Base-by-base conservation (phyloP, 2,888 invertebrate genomes). In the Epinotia ramella region DNA sequence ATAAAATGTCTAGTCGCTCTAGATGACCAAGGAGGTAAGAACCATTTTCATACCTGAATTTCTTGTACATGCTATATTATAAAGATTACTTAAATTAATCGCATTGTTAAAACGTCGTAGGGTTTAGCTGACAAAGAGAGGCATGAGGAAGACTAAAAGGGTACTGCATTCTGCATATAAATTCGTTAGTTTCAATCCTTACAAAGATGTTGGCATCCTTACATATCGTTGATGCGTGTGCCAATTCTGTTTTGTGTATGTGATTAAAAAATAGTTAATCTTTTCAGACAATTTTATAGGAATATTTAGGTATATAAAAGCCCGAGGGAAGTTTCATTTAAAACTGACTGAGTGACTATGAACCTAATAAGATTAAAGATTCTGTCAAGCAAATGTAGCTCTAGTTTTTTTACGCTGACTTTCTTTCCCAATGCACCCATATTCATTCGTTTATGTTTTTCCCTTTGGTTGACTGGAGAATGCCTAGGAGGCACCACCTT, bases 1-100 rank as follows among this genome's bases (percentile, higher is more conserved):
- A 98, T 98, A 95, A 97, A 97, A 91, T 98, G 98, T 95, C 96
- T 98, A 96, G 98, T 98, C 95, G 98, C 98, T 95, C 96, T 98
- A 95, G 98, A 98, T 95, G 98, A 98, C 96, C 98, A 98, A 96
- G 98, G 98, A 97, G 98, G 98, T 98, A 97, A 97, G 97, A 96
- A 92, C 88, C 82, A 79, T 72, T 56, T 65, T 56, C 60, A 57
- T 72, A 49, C 20, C 3, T 72, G 46, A 62, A 56, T 28, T 67
- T n/a, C 18, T 67, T 66, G 28, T 56, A 53, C 59, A 76, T 67
- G 60, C 46, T 76, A 72, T 67, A 46, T 53, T 63, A 66, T 60
- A 66, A 66, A 57, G 62, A 71, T 71, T 67, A 62, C 20, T 72
- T 20, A 76, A 76, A 76, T 76, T 76, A 76, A 76, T 44, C 76